These are phyloP conservation scores for Drosophila prostipennis DNA, from an alignment of 2,888 invertebrate species.

Conservation along the genomic window DNA sequence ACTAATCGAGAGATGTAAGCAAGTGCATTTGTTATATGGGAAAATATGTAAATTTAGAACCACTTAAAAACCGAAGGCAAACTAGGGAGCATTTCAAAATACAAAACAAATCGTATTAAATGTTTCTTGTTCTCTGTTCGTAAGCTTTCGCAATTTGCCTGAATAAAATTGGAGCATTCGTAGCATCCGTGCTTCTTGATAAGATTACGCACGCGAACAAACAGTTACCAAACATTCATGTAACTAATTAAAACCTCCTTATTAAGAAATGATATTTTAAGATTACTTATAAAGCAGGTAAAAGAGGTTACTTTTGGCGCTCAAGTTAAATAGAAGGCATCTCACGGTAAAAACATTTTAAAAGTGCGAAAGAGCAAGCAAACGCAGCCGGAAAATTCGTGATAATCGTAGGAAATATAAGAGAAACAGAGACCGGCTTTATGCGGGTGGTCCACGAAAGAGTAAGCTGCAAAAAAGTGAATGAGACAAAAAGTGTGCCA, in stretches of 20 bases:
- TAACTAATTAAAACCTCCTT: neutral
- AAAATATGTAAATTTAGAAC: slow-evolving; percentile 13
- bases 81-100: slow-evolving; percentile 18
- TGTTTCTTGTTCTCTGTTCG: neutral
- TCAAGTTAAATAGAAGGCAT: neutral
- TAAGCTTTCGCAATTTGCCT: slow-evolving; percentile 26
- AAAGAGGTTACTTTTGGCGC: neutral
- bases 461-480: slow-evolving; percentile 19
- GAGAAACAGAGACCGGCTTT: slow-evolving; percentile 19
- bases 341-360: neutral
- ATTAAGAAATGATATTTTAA: neutral
- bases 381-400: slow-evolving; percentile 5
- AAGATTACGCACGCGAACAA: slow-evolving; percentile 48
- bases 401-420: slow-evolving; percentile 17
- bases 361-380: neutral
- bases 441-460: slow-evolving; percentile 47
- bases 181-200: slow-evolving; percentile 44
- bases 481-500: slow-evolving; percentile 45
- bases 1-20: slow-evolving; percentile 19
- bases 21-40: slow-evolving; percentile 6
- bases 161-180: slow-evolving; percentile 22
- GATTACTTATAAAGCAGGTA: neutral
- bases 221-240: neutral
- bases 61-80: neutral
- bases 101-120: slow-evolving; percentile 4